Base-by-base conservation (phyloP, 2,888 invertebrate species). In the Parnassius orleans region DNA sequence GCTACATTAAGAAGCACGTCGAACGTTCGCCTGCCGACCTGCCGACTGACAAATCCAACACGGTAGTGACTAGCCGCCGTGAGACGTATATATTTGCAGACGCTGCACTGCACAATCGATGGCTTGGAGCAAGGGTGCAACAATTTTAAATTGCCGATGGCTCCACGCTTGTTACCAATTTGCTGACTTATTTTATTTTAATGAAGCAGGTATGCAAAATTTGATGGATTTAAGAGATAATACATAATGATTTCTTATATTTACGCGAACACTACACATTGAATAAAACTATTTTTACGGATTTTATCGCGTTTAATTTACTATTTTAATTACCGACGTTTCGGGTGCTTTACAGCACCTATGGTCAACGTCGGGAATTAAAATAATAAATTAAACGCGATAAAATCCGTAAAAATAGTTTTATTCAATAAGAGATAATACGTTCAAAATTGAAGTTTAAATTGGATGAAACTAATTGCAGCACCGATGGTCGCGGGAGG, bases 51-150 rank as follows among this genome's bases (percentile, higher is more conserved):
- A 88, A 89, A 88, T 88, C 86, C 87, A 75, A 79, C 73, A 80
- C 81, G 82, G 81, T 80, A 81, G 80, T 77, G 86, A 87, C 84
- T 86, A 79, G 85, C 84, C 86, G 81, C 81, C 76, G 80, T 80
- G 82, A 86, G 84, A 87, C 84, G 83, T 86, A 83, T 86, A 57
- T 48, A 86, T 86, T 86, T 89, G 87, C 87, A 82, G 87, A 87
- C 85, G 79, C 72, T 83, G 54, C 60, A 44, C 53, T 51, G 55
- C 44, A 41, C 63, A 56, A 57, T 60, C 56, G 63, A 60, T 57
- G 48, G 60, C 9, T 44, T 41, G 51, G 42, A 33, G 33, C 24
- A 14, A 19, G n/a, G 51, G 55, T 15, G 63, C 44, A 60, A 63
- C 59, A 60, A 60, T 63, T 63, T 63, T 57, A 58, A 64, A 58